Conservation (phyloP, 2,797 vertebrate genomes). For the Catostomus latipinnis region DNA sequence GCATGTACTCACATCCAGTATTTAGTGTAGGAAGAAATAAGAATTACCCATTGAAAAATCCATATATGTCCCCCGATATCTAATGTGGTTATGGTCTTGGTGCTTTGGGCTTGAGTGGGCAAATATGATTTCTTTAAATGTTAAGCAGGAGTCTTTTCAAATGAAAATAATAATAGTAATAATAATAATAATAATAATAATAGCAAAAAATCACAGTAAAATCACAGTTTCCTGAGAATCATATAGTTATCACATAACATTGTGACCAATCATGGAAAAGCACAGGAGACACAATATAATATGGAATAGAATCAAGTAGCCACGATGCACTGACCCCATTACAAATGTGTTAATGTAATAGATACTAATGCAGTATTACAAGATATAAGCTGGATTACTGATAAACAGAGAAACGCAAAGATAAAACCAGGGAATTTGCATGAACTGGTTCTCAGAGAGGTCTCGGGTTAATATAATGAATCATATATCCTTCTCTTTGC, state of each 20-base stretch:
- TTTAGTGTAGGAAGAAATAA: too few relatives aligned
- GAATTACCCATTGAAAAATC: too few relatives aligned
- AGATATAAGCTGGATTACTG: constrained; percentile 8
- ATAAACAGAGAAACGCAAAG: background rate
- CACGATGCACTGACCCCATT: background rate
- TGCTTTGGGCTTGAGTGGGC: too few relatives aligned
- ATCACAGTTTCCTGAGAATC: background rate
- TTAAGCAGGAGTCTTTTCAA: too few relatives aligned
- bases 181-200: too few relatives aligned
- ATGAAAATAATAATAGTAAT: too few relatives aligned
- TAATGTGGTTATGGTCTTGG: too few relatives aligned
- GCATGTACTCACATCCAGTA: too few relatives aligned
- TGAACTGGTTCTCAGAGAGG: background rate
- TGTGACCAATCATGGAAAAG: constrained; percentile 1
- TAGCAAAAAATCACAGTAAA: background rate
- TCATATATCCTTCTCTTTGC: too few relatives aligned
- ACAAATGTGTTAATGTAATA: constrained; percentile 9
- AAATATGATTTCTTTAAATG: too few relatives aligned
- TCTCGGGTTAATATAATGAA: background rate
- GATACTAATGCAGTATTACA: constrained; percentile 23
- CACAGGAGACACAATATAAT: constrained; percentile 14
- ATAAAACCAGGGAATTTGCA: constrained; percentile 19
- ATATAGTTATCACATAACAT: background rate
- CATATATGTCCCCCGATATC: too few relatives aligned
- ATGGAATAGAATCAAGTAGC: constrained; percentile 13